These are phyloP conservation scores for Melanaphis sacchari DNA, from an alignment of 1,140 invertebrate genomes.

Conservation along the genomic window DNA sequence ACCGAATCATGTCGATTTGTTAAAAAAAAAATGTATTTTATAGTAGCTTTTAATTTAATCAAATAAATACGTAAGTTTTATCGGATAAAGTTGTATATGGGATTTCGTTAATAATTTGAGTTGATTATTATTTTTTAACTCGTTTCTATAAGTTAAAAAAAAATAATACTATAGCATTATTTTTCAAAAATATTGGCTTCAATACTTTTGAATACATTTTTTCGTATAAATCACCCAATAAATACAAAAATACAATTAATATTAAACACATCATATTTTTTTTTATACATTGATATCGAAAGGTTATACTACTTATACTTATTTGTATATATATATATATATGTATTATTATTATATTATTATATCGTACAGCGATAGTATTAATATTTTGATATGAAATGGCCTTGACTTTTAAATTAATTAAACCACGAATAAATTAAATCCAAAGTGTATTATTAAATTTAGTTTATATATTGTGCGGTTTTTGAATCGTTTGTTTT, in stretches of 20 bases:
- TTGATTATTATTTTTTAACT: too few species aligned
- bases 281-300: neutral
- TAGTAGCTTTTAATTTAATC: neutral
- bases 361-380: neutral
- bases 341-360: constrained; percentile 2
- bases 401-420: constrained; percentile 14
- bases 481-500: constrained; percentile 9
- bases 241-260: neutral
- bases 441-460: neutral
- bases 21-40: neutral
- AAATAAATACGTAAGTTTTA: neutral
- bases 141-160: too few species aligned
- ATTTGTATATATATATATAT: neutral
- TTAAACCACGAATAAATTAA: neutral
- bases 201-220: too few species aligned
- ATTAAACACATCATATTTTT: neutral
- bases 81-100: neutral
- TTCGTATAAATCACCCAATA: neutral
- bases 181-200: too few species aligned
- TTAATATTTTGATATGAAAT: neutral
- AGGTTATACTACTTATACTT: neutral
- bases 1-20: neutral
- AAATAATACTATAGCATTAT: too few species aligned
- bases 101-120: neutral
- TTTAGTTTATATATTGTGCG: neutral